Base-by-base conservation (phyloP, 2,888 invertebrate genomes). In the Mesorhabditis sp. region DNA sequence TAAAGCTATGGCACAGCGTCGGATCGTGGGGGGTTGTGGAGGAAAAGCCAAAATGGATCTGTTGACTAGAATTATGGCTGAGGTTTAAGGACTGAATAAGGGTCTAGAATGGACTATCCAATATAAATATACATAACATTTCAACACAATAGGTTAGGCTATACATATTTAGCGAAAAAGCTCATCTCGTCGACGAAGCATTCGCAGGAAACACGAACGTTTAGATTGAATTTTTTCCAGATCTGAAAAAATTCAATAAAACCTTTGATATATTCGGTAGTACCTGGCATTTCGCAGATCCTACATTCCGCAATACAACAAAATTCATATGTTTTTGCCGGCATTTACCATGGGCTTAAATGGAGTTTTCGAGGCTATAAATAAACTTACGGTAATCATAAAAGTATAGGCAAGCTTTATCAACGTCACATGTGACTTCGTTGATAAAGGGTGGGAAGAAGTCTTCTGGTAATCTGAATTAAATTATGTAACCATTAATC, bases 401-500 rank as follows among this genome's bases (percentile, higher is more conserved):
- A 70, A 86, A 85, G 75, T 86, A 86, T 0, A 86, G 76, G 67
- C 86, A 86, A 5, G 84, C 83, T 66, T 83, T 84, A 75, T 86
- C 86, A 64, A 81, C 82, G 68, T 85, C 85, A 72, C 86, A 86
- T 66, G 84, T 82, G 5, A 86, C 85, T 72, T 86, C 86, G 70
- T 86, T 86, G 73, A 86, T 86, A 72, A 86, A 86, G n/a, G 86
- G 86, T 61, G 86, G 86, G 69, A 86, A 86, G 72, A 84, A 86
- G 10, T 80, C 76, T 66, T 85, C 83, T 6, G 86, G 86, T 62
- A 86, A 70, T 45, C 81, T 28, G 28, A 28, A 28, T 28, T 28
- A 28, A 28, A 28, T 28, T 28, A 28, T 28, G 28, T 2, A 28
- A 28, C 28, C 28, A 28, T 28, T 28, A 28, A 28, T 1, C 28